These are phyloP conservation scores for Tiaroga cobitis DNA, from an alignment of 2,797 vertebrate species.

Conservation along the genomic window DNA sequence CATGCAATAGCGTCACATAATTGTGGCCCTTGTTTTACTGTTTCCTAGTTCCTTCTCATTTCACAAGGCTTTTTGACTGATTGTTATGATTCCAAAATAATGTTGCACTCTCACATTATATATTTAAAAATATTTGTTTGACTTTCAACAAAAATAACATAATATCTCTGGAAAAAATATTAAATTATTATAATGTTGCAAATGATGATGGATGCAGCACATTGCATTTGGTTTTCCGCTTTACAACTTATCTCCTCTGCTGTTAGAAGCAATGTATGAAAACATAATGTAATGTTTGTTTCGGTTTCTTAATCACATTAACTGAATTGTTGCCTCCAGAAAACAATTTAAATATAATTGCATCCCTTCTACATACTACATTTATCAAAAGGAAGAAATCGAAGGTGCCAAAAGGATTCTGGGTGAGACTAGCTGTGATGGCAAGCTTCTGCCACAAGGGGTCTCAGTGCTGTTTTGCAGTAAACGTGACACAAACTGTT, in stretches of 20 bases:
- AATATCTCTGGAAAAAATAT: neutral
- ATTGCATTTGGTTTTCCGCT: neutral
- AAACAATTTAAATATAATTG: conserved; percentile 29
- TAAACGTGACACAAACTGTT: neutral
- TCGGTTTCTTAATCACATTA: conserved; percentile 7
- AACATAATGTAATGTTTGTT: conserved; percentile 7
- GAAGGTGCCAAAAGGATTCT: neutral
- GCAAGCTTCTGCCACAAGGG: conserved; percentile 30
- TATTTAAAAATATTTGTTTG: conserved; percentile 8
- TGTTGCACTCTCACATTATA: neutral
- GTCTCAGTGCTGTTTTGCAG: conserved; percentile 18
- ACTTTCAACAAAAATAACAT: neutral
- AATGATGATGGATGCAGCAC: neutral
- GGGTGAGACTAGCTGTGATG: neutral
- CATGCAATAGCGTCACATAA: neutral
- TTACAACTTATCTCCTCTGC: neutral
- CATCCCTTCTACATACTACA: neutral
- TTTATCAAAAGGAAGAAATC: conserved; percentile 21
- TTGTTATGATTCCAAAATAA: conserved; percentile 9
- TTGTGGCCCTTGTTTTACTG: neutral
- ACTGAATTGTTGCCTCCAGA: conserved; percentile 10
- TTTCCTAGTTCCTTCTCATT: neutral
- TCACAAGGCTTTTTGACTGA: neutral
- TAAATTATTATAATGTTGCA: neutral
- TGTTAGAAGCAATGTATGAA: conserved; percentile 2